phyloP scores from a whole-genome alignment of 2,113 vertebrate species.

The Cephalopterus ornatus region DNA sequence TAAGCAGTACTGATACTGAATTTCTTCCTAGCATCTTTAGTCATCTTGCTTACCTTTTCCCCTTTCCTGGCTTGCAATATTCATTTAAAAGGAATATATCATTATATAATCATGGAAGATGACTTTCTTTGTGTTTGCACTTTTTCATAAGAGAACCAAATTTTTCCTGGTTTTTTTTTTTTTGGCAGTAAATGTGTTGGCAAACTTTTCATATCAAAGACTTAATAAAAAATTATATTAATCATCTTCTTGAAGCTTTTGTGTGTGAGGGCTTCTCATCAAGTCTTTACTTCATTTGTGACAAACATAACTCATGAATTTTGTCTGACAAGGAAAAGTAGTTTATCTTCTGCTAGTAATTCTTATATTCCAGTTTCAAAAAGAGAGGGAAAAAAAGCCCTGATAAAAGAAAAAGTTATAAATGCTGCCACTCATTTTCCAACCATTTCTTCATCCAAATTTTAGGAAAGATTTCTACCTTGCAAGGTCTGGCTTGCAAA shows the following conservation, averaged over 20 bases:
- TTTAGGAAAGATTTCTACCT: not conserved
- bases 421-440: not conserved
- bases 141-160: not conserved
- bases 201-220: constrained; percentile 24
- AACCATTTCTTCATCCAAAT: not conserved
- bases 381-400: not conserved
- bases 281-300: constrained; percentile 17
- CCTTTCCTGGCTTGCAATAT: constrained; percentile 3
- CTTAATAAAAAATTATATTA: constrained; percentile 45
- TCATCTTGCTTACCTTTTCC: constrained; percentile 9
- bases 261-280: constrained; percentile 19
- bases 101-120: constrained; percentile 12
- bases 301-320: constrained; percentile 43
- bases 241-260: constrained; percentile 31
- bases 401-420: not conserved
- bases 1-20: not conserved
- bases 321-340: constrained; percentile 34
- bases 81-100: not conserved
- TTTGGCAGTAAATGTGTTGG: not conserved
- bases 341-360: constrained; percentile 37
- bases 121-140: not conserved
- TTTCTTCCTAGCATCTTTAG: not conserved
- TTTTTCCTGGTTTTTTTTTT: not conserved
- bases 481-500: not conserved
- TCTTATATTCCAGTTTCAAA: not conserved